Evolutionary conservation across 2,797 vertebrate genomes (phyloP).

Genomic region (Epinephelus coioides): DNA sequence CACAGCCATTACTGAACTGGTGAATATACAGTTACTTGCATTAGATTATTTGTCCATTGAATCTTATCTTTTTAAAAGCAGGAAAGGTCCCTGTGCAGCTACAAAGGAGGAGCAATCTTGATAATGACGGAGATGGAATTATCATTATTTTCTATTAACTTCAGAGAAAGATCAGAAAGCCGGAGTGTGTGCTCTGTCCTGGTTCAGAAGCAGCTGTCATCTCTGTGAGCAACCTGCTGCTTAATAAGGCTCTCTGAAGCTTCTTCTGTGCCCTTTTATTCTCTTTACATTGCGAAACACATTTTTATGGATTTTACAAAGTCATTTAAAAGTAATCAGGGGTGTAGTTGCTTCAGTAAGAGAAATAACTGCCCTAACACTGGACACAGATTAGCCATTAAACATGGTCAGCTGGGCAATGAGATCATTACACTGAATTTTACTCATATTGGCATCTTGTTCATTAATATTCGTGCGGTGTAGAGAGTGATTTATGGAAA

Average conservation of each 20-base stretch:
- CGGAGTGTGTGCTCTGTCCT: neutral
- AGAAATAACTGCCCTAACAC: neutral
- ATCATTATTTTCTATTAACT: constrained; percentile 1
- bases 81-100: no score
- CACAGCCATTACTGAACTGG: no score
- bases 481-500: neutral
- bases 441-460: neutral
- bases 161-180: neutral
- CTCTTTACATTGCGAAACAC: neutral
- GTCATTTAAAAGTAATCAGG: neutral
- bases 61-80: no score
- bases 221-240: neutral
- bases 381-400: neutral
- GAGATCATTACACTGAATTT: neutral
- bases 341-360: neutral
- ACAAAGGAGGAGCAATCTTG: neutral
- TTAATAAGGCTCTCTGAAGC: neutral
- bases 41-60: no score
- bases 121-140: neutral
- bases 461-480: constrained; percentile 9
- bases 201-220: neutral
- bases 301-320: constrained; percentile 8
- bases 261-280: neutral
- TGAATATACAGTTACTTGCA: no score
- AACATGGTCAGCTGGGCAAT: neutral